Conservation (phyloP, 2,113 vertebrate genomes). For the Otocyon megalotis region DNA sequence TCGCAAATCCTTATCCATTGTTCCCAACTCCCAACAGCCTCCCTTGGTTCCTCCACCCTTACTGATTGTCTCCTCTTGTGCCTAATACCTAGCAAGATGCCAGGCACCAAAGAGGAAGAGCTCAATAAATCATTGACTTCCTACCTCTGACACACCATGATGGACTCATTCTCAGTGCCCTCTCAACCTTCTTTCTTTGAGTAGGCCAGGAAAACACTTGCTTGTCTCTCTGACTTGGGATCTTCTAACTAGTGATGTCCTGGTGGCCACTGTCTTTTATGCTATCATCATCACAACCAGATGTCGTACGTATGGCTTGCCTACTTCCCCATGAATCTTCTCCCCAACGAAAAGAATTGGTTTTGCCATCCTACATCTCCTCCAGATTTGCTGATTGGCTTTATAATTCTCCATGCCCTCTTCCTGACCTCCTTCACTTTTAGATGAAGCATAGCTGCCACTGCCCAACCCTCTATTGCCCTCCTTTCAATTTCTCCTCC, state of each 20-base stretch:
- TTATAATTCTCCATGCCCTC: background rate
- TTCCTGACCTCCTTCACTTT: conserved; percentile 15
- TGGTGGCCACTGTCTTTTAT: background rate
- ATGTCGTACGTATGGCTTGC: conserved; percentile 1
- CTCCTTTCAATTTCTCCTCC: background rate
- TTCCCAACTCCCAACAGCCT: background rate
- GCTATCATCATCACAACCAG: background rate
- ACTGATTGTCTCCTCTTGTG: background rate
- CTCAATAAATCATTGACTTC: background rate
- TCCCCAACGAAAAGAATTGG: background rate
- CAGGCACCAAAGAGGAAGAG: background rate
- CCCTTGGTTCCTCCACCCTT: background rate
- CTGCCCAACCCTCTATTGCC: background rate
- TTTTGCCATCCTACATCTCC: background rate
- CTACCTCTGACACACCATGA: background rate
- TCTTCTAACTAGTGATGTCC: background rate
- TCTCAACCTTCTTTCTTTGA: background rate
- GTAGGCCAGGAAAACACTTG: background rate
- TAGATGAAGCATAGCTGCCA: background rate
- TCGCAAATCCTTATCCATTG: background rate
- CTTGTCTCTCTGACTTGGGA: background rate
- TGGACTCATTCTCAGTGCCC: background rate
- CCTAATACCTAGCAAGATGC: background rate
- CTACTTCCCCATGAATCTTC: conserved; percentile 20
- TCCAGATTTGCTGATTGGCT: background rate